phyloP scores from a whole-genome alignment of 2,797 vertebrate species.

The Mus minutoides region DNA sequence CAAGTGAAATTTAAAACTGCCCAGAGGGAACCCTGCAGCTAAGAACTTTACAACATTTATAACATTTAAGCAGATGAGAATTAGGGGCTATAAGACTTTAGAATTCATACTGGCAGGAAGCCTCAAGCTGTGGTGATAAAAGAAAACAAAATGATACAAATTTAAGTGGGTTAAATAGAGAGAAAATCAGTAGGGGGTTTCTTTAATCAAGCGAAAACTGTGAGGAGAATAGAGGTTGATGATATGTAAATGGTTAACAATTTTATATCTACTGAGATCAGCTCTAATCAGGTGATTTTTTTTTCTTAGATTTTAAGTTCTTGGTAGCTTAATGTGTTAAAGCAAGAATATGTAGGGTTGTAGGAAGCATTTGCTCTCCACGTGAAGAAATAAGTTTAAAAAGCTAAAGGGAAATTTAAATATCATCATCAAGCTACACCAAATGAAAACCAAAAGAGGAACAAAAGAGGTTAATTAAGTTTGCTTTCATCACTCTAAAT shows the following conservation, averaged over 20 bases:
- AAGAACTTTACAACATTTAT: constrained; percentile 42
- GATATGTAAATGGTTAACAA: constrained; percentile 65
- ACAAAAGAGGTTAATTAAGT: constrained; percentile 71
- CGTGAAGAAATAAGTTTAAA: neutral
- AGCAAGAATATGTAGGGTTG: neutral
- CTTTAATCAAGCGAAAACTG: constrained; percentile 66
- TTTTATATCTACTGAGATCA: constrained; percentile 60
- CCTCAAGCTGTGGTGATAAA: constrained; percentile 56
- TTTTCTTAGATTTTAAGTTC: neutral
- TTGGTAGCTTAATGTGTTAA: constrained; percentile 50
- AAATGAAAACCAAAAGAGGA: neutral
- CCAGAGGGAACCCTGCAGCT: constrained; percentile 50
- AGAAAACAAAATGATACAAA: constrained; percentile 75
- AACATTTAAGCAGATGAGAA: constrained; percentile 69
- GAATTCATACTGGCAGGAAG: constrained; percentile 69
- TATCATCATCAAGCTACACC: constrained; percentile 37
- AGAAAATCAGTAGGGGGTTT: constrained; percentile 44
- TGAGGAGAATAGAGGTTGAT: constrained; percentile 64
- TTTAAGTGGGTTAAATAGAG: constrained; percentile 73
- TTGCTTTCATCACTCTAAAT: constrained; percentile 53
- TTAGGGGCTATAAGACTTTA: constrained; percentile 57
- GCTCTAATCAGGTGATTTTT: constrained; percentile 33
- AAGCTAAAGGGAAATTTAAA: constrained; percentile 51
- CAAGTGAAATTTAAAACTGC: constrained; percentile 41
- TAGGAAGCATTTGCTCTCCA: constrained; percentile 24